These are phyloP conservation scores for Eumerus sabulonum DNA, from an alignment of 2,888 invertebrate species.

Conservation along the genomic window DNA sequence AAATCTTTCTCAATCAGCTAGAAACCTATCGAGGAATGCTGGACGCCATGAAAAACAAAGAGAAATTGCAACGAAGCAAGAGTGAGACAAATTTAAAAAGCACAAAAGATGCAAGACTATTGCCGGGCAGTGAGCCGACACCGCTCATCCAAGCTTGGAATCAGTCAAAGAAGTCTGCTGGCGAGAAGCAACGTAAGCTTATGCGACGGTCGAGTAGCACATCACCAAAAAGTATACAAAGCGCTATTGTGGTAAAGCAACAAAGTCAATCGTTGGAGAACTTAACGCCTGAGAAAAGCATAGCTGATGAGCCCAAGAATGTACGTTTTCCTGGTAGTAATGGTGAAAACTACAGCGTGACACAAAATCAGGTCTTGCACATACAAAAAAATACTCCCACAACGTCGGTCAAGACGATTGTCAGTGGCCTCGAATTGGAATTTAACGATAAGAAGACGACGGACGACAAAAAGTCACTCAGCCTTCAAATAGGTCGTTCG, in stretches of 20 bases:
- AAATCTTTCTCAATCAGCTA: slow-evolving; percentile 94
- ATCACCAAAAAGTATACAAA: slow-evolving; percentile 75
- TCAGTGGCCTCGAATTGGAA: slow-evolving; percentile 87
- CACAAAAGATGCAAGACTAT: slow-evolving; percentile 82
- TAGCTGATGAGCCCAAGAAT: slow-evolving; percentile 83
- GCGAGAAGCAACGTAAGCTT: slow-evolving; percentile 74
- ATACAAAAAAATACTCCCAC: slow-evolving; percentile 82
- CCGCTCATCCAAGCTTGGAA: slow-evolving; percentile 82
- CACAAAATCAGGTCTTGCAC: slow-evolving; percentile 93
- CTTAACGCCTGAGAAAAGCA: slow-evolving; percentile 76
- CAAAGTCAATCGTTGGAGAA: slow-evolving; percentile 79
- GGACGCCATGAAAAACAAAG: slow-evolving; percentile 97
- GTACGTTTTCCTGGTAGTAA: slow-evolving; percentile 91
- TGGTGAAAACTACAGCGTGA: slow-evolving; percentile 92
- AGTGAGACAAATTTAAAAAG: slow-evolving; percentile 94
- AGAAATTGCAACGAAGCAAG: slow-evolving; percentile 94
- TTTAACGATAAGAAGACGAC: slow-evolving; percentile 78
- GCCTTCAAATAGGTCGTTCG: slow-evolving; percentile 71
- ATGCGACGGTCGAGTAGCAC: slow-evolving; percentile 77
- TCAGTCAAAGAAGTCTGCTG: slow-evolving; percentile 75
- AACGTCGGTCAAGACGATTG: slow-evolving; percentile 84
- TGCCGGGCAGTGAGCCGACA: slow-evolving; percentile 82
- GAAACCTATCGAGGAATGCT: slow-evolving; percentile 97
- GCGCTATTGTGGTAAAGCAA: slow-evolving; percentile 76
- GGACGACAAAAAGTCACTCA: slow-evolving; percentile 71